Evolutionary conservation across 1,140 invertebrate genomes (phyloP).

Genomic region (Neotoxoptera formosana): DNA sequence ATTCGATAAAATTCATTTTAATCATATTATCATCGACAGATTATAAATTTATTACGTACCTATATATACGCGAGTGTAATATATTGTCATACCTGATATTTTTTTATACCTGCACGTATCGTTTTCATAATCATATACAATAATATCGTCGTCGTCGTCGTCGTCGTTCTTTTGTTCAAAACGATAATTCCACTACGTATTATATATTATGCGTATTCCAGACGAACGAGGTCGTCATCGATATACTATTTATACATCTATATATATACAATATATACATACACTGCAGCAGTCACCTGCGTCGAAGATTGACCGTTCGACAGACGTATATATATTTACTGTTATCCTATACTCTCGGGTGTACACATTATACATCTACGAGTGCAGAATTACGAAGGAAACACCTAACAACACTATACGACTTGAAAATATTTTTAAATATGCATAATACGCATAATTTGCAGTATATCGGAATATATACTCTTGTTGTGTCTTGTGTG

Average conservation of each 20-base stretch:
- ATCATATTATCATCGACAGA: not conserved
- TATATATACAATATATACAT: not conserved
- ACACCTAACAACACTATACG: not conserved
- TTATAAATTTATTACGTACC: not conserved
- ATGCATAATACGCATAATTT: not conserved
- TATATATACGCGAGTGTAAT: no score
- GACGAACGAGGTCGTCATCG: not conserved
- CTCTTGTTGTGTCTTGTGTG: no score
- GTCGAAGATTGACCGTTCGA: not conserved
- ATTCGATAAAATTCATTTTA: not conserved
- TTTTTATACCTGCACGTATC: not conserved
- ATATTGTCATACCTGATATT: not conserved
- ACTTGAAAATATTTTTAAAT: not conserved
- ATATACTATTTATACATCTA: not conserved
- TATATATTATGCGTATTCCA: not conserved
- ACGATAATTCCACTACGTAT: not conserved
- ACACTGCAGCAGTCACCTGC: not conserved
- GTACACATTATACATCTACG: not conserved
- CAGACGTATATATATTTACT: no score
- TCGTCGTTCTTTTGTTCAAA: not conserved
- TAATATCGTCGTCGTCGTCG: not conserved
- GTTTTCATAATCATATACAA: not conserved
- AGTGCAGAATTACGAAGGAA: not conserved
- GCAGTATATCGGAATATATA: not conserved
- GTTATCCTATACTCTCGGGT: not conserved